Evolutionary conservation across 1,140 invertebrate species (phyloP), one percentile per base, ranked within the genome.

Genomic region (Drosophila orena): DNA sequence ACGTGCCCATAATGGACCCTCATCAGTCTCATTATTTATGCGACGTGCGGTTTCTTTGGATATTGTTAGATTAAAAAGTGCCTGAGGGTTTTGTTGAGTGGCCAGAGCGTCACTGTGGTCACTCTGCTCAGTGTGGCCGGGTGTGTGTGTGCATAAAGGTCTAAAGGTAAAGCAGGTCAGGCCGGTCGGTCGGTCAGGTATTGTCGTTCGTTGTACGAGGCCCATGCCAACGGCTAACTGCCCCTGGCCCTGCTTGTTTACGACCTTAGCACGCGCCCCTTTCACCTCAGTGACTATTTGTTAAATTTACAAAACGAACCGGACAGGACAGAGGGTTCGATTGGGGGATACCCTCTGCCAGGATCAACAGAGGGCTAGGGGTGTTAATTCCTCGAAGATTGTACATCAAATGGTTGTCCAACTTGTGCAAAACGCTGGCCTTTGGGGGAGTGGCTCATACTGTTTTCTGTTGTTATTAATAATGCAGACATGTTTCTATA

Each of bases 51-150:
- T 89, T 89, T 89, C 84, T 90, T 89, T 89, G 84, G 84, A 89
- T 89, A 89, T 89, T 89, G 84, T 89, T 89, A 89, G 84, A 89
- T 89, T 89, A 89, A 89, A 88, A 89, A 89, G 80, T 84, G 84
- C 85, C 84, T 86, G 84, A 89, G 83, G 83, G 83, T 86, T 86
- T 86, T 83, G 79, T 74, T 77, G 83, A 88, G 83, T 81, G 79
- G 83, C 79, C 81, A 42, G 50, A 70, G 72, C 81, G 81, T 81
- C 83, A 79, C 54, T 70, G 76, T 83, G 83, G 83, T 89, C 83
- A 88, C 80, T 37, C 14, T 64, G 54, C 50, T 17, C 40, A 52
- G 47, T 30, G 42, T 40, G 15, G 49, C 30, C 34, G 69, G 65
- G 49, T 55, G 60, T 38, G 61, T 76, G 50, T 56, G 74, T 46